phyloP scores from a whole-genome alignment of 2,888 invertebrate genomes.

The Synergus gifuensis region DNA sequence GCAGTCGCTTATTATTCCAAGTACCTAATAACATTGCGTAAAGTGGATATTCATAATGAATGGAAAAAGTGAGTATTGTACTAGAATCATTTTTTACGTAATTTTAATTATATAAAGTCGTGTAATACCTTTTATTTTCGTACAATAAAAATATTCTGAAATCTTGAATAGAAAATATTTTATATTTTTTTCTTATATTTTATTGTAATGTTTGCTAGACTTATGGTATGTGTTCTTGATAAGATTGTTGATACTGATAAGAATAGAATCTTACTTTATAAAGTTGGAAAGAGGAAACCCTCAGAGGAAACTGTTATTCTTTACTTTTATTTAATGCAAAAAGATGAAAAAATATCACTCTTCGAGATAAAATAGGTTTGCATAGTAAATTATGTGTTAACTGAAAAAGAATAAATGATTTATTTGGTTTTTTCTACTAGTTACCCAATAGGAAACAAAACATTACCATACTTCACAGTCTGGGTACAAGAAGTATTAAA shows the following conservation, averaged over 20 bases:
- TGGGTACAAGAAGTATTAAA: slow-evolving; percentile 90
- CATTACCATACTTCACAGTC: slow-evolving; percentile 87
- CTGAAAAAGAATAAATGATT: slow-evolving; percentile 8
- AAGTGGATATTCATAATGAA: slow-evolving; percentile 1
- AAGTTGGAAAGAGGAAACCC: background rate
- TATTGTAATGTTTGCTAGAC: too few relatives aligned
- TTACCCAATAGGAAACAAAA: slow-evolving; percentile 86
- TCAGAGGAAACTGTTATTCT: background rate
- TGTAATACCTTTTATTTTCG: background rate
- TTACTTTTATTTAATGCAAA: too few relatives aligned
- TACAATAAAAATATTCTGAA: background rate
- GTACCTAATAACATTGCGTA: background rate
- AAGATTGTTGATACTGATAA: background rate
- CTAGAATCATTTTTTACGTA: slow-evolving; percentile 17
- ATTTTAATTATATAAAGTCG: background rate
- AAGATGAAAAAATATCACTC: background rate
- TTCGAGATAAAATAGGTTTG: background rate
- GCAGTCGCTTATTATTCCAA: background rate
- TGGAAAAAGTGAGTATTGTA: slow-evolving; percentile 11
- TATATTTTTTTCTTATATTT: too few relatives aligned
- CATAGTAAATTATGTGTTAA: background rate
- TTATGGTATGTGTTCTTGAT: background rate
- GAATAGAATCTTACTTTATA: slow-evolving; percentile 13
- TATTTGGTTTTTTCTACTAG: slow-evolving; percentile 77
- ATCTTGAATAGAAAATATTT: background rate